Evolutionary conservation across 2,797 vertebrate species (phyloP).

Genomic region (Danio kyathit): DNA sequence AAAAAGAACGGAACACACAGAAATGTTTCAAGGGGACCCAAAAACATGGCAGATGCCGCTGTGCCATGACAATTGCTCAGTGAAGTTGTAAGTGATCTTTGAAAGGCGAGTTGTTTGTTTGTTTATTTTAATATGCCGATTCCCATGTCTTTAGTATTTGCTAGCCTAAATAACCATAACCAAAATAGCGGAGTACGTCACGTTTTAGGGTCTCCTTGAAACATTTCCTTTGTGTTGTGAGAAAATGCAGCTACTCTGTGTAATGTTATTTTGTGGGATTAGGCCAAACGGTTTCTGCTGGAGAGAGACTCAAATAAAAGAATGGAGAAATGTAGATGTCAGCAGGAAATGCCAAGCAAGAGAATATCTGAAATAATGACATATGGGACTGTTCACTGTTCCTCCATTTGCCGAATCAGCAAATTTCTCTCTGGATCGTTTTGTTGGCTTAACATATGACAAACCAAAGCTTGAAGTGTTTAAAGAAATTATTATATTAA

Average conservation of each 20-base stretch:
- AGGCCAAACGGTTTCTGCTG: background rate
- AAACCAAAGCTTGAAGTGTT: background rate
- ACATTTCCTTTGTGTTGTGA: no score
- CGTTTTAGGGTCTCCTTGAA: no score
- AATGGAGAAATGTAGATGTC: background rate
- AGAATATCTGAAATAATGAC: background rate
- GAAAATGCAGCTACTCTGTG: background rate
- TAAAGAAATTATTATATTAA: background rate
- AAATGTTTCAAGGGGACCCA: no score
- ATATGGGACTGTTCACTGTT: background rate
- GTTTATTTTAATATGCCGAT: no score
- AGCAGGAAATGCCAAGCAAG: conserved; percentile 12
- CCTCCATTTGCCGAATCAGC: background rate
- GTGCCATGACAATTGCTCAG: no score
- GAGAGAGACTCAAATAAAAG: background rate
- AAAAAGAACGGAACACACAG: no score
- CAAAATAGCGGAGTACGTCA: no score
- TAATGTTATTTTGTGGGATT: background rate
- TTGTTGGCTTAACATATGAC: background rate
- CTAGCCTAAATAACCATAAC: no score
- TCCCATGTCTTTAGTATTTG: no score
- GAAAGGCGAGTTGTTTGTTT: no score
- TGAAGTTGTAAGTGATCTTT: no score
- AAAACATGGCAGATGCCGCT: no score
- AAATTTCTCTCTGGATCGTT: background rate